Conservation (phyloP, 2,797 vertebrate genomes). For the Sebastes vulpes region DNA sequence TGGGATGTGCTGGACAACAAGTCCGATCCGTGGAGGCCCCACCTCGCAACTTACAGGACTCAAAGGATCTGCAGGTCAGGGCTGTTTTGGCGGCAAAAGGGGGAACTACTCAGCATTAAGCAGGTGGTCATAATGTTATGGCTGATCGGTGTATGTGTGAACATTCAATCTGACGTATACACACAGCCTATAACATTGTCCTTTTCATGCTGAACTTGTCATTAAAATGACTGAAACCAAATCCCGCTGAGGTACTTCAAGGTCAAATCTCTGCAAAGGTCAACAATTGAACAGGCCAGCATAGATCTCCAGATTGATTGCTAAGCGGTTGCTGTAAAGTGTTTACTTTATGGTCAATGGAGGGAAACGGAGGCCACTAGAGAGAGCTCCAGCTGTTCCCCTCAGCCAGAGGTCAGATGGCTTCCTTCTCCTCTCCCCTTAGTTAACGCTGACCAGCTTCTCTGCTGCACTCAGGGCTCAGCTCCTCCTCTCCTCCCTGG, state of each 20-base stretch:
- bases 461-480: background rate
- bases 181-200: background rate
- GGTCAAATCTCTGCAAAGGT: background rate
- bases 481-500: background rate
- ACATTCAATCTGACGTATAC: background rate
- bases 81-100: too few relatives aligned
- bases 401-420: background rate
- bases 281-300: background rate
- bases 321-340: background rate
- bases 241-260: background rate
- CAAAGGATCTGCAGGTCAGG: too few relatives aligned
- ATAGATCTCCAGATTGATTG: background rate
- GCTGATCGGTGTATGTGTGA: background rate
- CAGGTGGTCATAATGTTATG: too few relatives aligned
- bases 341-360: background rate
- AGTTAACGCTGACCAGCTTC: background rate
- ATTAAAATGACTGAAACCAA: background rate
- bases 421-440: background rate
- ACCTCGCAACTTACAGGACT: too few relatives aligned
- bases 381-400: background rate
- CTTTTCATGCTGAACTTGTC: background rate
- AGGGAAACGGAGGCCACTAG: background rate
- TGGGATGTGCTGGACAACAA: too few relatives aligned
- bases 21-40: too few relatives aligned
- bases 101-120: too few relatives aligned